phyloP scores from a whole-genome alignment of 2,797 vertebrate species.

The Hippoglossus hippoglossus region DNA sequence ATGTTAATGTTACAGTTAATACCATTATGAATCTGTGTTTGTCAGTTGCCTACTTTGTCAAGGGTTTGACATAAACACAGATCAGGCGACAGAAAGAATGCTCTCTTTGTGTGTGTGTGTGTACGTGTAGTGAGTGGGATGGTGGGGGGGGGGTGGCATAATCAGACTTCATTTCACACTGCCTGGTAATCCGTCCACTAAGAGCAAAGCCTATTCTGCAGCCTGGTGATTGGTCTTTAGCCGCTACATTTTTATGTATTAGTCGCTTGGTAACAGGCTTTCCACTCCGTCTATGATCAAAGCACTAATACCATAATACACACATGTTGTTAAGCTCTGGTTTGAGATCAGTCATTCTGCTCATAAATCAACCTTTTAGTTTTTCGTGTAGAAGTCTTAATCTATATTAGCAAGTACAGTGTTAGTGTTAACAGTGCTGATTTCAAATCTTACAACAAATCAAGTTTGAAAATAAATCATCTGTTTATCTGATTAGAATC shows the following conservation, averaged over 20 bases:
- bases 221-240: conserved; percentile 71
- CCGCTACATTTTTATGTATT: conserved; percentile 53
- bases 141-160: conserved; percentile 24
- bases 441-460: too few relatives aligned
- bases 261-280: conserved; percentile 59
- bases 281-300: conserved; percentile 47
- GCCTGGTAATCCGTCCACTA: conserved; percentile 68
- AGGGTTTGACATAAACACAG: conserved; percentile 40
- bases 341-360: conserved; percentile 36
- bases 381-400: not conserved
- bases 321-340: conserved; percentile 17
- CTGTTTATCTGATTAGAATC: too few relatives aligned
- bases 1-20: conserved; percentile 55
- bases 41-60: conserved; percentile 46
- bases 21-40: conserved; percentile 51
- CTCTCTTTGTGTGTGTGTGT: not conserved
- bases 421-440: too few relatives aligned
- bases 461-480: too few relatives aligned
- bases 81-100: not conserved
- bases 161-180: conserved; percentile 79
- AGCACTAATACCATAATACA: conserved; percentile 44
- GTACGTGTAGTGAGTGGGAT: conserved; percentile 6
- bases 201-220: conserved; percentile 69
- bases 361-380: conserved; percentile 18
- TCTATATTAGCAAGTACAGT: too few relatives aligned